Evolutionary conservation across 37 sponge, comb jelly and placozoan species (phyloP), one percentile per base, ranked within the genome.

Genomic region (Ianthella basta): DNA sequence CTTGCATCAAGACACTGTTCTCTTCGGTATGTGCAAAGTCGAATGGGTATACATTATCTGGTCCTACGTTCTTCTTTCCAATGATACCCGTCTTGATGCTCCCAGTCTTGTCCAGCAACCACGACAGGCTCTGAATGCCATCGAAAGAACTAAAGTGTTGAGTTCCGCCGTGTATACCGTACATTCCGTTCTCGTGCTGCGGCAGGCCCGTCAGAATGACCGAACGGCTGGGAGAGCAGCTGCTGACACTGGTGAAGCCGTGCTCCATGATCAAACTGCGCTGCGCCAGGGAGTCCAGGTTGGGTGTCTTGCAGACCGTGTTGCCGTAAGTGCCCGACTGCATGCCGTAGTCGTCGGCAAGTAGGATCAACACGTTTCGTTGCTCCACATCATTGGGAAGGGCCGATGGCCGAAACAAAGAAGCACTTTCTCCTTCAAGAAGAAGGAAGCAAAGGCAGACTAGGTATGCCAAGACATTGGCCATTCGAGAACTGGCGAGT

Each of bases 151-250:
- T 44, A 44, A 93, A 93, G 40, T 93, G 90, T 41, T 89, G 89
- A 37, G 82, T 59, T 16, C 37, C 30, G 15, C 89, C 87, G 53
- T 93, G 77, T 16, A 93, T 82, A 14, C 93, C 93, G 59, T 93
- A 93, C 93, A 93, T 93, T 16, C 93, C 93, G 72, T 93, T 93
- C 78, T 93, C 82, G 70, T 93, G 93, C 34, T 93, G 93, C 1
- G 93, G 93, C 14, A 89, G 77, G 10, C 93, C 93, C 4, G 87
- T 87, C 55, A 93, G 41, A 0, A 93, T 93, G 55, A 77, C 84
- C 3, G 93, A 93, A n/a, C 93, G 84, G 81, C 90, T 90, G 32
- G 93, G 90, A 37, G 93, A 93, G 57, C 93, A 93, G 82, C 93
- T 93, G 69, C 90, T 89, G 20, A 93, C 93, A 27, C 90, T 86